Evolutionary conservation across 2,113 vertebrate species (phyloP).

Genomic region (Odontesthes bonariensis): DNA sequence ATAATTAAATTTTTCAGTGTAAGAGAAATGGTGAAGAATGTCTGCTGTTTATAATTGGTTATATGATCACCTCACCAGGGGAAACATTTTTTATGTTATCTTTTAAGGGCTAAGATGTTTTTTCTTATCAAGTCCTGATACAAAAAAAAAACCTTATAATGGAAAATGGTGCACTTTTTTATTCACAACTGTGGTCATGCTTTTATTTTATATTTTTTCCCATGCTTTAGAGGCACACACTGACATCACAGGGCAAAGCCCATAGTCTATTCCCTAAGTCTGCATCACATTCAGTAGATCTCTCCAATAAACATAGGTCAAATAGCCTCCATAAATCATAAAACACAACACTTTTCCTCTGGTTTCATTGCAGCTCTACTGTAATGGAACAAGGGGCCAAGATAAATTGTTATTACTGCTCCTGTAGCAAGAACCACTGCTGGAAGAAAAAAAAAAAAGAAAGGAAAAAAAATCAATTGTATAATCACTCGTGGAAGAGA

Average conservation of each 20-base stretch:
- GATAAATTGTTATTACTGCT: constrained; percentile 85
- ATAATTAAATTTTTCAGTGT: too few relatives aligned
- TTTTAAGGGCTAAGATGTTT: too few relatives aligned
- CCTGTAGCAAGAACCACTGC: constrained; percentile 69
- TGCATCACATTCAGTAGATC: constrained; percentile 72
- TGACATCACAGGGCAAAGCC: constrained; percentile 54
- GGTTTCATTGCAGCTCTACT: constrained; percentile 71
- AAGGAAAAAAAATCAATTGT: constrained; percentile 80
- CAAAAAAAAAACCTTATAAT: not conserved
- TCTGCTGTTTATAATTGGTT: too few relatives aligned
- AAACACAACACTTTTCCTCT: constrained; percentile 75
- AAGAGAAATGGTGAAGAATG: too few relatives aligned
- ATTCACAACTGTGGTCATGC: constrained; percentile 21
- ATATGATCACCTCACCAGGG: too few relatives aligned
- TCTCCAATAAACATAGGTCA: constrained; percentile 81
- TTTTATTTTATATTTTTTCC: constrained; percentile 56
- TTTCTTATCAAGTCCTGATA: too few relatives aligned
- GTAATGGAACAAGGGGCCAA: constrained; percentile 82
- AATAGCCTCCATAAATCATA: constrained; percentile 84
- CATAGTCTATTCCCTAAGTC: constrained; percentile 71
- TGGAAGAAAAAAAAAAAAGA: constrained; percentile 43
- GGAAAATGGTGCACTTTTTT: not conserved
- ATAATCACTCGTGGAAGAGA: constrained; percentile 80
- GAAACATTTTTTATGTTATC: too few relatives aligned
- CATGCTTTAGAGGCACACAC: constrained; percentile 47